These are phyloP conservation scores for Momotus momota DNA, from an alignment of 2,797 vertebrate genomes.

Conservation along the genomic window DNA sequence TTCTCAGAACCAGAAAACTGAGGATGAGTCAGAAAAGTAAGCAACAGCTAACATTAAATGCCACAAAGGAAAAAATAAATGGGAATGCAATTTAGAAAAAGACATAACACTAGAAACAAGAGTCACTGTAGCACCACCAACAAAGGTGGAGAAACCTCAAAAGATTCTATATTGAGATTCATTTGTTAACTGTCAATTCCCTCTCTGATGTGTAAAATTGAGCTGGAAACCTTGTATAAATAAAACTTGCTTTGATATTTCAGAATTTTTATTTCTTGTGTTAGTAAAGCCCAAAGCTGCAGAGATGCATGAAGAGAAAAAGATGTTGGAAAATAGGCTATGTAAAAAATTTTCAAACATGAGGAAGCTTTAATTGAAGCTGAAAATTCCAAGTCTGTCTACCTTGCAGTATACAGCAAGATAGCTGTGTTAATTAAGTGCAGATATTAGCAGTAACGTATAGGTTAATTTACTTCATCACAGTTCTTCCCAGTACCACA, in stretches of 20 bases:
- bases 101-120: not conserved
- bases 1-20: not conserved
- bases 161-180: not conserved
- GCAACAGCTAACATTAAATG: not conserved
- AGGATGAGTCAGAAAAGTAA: conserved; percentile 36
- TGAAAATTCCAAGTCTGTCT: not conserved
- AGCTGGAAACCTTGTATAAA: not conserved
- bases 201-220: not conserved
- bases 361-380: not conserved
- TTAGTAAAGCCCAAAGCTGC: not conserved
- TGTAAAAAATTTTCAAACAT: not conserved
- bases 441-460: not conserved
- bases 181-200: not conserved
- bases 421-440: not conserved
- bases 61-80: not conserved
- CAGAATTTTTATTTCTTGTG: not conserved
- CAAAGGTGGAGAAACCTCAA: not conserved
- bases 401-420: not conserved
- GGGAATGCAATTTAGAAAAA: not conserved
- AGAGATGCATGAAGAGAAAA: not conserved
- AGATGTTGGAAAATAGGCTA: not conserved
- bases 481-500: not conserved
- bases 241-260: not conserved
- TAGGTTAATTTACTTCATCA: not conserved
- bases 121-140: not conserved